Percentiles rank a stretch among this genome's conserved stretches.
phyloP scores from a whole-genome alignment of 2,113 vertebrate genomes.

The Upupa epops region DNA sequence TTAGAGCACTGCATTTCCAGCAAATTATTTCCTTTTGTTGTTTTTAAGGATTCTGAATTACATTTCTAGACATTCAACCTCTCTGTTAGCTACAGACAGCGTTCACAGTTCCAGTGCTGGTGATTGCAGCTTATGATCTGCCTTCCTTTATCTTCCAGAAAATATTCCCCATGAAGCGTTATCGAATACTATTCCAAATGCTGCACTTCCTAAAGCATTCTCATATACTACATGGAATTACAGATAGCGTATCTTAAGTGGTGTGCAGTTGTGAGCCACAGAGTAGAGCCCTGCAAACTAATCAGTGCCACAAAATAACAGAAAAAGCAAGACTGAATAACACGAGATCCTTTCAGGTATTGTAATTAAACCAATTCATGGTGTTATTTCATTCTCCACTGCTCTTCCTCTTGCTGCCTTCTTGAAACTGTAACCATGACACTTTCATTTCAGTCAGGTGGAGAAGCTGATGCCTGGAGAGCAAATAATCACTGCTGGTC shows the following conservation, averaged over 20 bases:
- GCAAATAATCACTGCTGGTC: constrained; percentile 36
- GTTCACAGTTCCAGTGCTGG: background rate
- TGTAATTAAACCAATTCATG: constrained; percentile 45
- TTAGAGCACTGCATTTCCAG: background rate
- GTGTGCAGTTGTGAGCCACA: background rate
- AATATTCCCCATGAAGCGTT: background rate
- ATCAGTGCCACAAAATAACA: background rate
- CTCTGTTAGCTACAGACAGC: background rate
- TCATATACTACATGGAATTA: background rate
- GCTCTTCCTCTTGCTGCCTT: constrained; percentile 33
- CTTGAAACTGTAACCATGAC: constrained; percentile 39
- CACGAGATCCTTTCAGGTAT: constrained; percentile 47
- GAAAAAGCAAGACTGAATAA: background rate
- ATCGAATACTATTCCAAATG: background rate
- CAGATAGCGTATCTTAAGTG: background rate
- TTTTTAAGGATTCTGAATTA: background rate
- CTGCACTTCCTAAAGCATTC: background rate
- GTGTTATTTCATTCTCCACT: constrained; percentile 14
- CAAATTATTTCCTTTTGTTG: background rate
- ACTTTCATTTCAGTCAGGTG: constrained; percentile 34
- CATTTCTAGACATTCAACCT: background rate
- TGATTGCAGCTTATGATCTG: background rate
- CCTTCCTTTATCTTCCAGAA: constrained; percentile 23
- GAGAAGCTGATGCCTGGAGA: background rate
- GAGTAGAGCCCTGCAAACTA: background rate